phyloP scores from a whole-genome alignment of 1,140 invertebrate genomes.

The Brachionus angularis region DNA sequence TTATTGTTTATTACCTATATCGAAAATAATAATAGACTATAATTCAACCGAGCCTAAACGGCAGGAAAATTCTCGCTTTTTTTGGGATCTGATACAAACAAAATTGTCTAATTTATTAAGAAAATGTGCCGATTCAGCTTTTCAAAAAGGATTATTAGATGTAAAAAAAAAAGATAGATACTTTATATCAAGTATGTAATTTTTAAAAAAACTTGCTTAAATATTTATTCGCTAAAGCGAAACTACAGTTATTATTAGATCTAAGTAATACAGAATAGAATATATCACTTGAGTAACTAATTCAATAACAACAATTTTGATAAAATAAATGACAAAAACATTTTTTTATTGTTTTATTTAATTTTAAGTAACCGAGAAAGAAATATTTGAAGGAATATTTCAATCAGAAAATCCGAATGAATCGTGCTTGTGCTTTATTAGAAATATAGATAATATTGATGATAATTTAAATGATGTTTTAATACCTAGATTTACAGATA shows the following conservation, averaged over 20 bases:
- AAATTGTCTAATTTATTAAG: background rate
- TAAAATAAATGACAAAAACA: background rate
- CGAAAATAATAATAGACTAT: constrained; percentile 12
- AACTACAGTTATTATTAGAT: too few species aligned
- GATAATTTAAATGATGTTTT: constrained; percentile 80
- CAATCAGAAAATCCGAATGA: constrained; percentile 91
- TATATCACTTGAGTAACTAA: too few species aligned
- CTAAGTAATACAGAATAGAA: too few species aligned
- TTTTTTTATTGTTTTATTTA: background rate
- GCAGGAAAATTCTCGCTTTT: constrained; percentile 86
- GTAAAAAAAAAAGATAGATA: constrained; percentile 95
- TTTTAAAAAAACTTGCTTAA: constrained; percentile 21
- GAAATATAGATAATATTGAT: constrained; percentile 96
- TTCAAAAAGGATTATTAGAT: constrained; percentile 74
- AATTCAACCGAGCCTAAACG: background rate
- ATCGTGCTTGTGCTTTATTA: constrained; percentile 80
- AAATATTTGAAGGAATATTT: constrained; percentile 88
- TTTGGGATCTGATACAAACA: constrained; percentile 71
- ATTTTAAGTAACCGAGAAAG: constrained; percentile 77
- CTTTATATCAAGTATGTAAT: constrained; percentile 84
- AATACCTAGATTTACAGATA: constrained; percentile 85
- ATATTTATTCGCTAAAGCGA: too few species aligned
- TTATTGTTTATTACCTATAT: background rate
- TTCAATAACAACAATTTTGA: too few species aligned
- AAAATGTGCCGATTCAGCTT: background rate